A percentile compares a stretch with the other conserved stretches of the same genome.
phyloP scores from a whole-genome alignment of 53 echinoderm and acorn worm genomes.

The Pentamera pediparva region DNA sequence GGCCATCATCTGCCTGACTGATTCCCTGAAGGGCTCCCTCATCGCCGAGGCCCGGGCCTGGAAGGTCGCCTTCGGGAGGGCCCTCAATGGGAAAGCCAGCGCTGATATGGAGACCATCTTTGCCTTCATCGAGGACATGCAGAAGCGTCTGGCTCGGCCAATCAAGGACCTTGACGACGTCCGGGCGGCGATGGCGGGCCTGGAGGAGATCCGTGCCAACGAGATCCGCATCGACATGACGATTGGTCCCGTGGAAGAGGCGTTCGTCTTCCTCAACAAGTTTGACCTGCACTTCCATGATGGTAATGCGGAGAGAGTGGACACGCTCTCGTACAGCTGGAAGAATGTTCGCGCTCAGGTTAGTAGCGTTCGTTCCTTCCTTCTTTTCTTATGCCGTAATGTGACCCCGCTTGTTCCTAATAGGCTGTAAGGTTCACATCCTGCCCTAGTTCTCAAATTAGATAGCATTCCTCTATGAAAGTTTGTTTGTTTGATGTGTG shows the following conservation, averaged over 20 bases:
- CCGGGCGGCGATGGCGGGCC: conserved; percentile 77
- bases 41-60: conserved; percentile 89
- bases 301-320: conserved; percentile 96
- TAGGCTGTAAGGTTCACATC: too few relatives aligned
- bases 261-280: conserved; percentile 81
- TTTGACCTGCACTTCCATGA: conserved; percentile 86
- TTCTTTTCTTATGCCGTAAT: background rate
- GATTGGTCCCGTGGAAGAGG: conserved; percentile 92
- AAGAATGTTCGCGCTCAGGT: conserved; percentile 89
- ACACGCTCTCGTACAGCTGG: conserved; percentile 92
- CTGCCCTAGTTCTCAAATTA: too few relatives aligned
- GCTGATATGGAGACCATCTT: conserved; percentile 93
- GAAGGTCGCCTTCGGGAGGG: conserved; percentile 90
- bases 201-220: conserved; percentile 72
- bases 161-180: conserved; percentile 97
- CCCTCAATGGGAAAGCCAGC: conserved; percentile 85
- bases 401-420: too few relatives aligned
- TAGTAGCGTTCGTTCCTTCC: background rate
- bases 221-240: conserved; percentile 98
- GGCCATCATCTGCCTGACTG: conserved; percentile 86
- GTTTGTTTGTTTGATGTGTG: too few relatives aligned
- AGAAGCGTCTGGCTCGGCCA: conserved; percentile 82
- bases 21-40: conserved; percentile 72
- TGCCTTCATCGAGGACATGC: conserved; percentile 88
- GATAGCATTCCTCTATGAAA: too few relatives aligned